These are phyloP conservation scores for Nothocercus nigrocapillus DNA, from an alignment of 2,113 vertebrate genomes.

Conservation along the genomic window DNA sequence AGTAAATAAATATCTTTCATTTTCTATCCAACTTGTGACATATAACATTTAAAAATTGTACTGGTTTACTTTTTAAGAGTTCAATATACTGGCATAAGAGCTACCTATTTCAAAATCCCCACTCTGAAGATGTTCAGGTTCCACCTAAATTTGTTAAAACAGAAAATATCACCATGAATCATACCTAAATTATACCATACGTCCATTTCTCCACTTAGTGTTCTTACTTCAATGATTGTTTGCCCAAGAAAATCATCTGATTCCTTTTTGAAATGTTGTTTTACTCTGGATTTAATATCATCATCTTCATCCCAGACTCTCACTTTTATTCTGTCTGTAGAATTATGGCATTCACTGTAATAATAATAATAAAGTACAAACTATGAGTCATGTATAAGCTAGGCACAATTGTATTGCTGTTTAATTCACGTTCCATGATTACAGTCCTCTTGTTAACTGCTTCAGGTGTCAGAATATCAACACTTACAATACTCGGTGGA, in stretches of 20 bases:
- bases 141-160: not conserved
- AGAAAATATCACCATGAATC: slow-evolving; percentile 1
- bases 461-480: not conserved
- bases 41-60: not conserved
- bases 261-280: slow-evolving; percentile 98
- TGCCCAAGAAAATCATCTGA: slow-evolving; percentile 97
- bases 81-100: not conserved
- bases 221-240: slow-evolving; percentile 97
- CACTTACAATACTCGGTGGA: not conserved
- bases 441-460: not conserved
- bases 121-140: not conserved
- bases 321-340: slow-evolving; percentile 97
- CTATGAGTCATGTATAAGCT: not conserved
- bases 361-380: slow-evolving; percentile 6
- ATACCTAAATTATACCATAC: slow-evolving; percentile 98
- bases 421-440: rapidly evolving
- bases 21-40: not conserved
- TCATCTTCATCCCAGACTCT: slow-evolving; percentile 99
- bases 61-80: not conserved
- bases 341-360: slow-evolving; percentile 96
- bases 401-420: not conserved
- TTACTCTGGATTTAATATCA: slow-evolving; percentile 97
- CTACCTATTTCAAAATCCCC: not conserved
- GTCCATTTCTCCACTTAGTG: slow-evolving; percentile 97
- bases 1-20: not conserved